phyloP scores from a whole-genome alignment of 2,888 invertebrate species.

The Plebejus melissa region DNA sequence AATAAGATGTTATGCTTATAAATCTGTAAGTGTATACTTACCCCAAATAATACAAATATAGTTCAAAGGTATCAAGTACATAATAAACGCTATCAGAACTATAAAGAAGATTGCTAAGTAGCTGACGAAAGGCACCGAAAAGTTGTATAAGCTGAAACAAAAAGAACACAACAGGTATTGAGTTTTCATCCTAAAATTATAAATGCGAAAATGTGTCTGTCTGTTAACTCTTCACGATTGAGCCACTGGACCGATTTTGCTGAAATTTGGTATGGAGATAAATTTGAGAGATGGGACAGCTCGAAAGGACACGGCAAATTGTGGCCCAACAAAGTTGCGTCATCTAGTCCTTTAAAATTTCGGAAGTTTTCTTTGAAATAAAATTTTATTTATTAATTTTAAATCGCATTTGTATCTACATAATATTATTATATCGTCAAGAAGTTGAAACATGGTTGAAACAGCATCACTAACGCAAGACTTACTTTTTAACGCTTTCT shows the following conservation, averaged over 20 bases:
- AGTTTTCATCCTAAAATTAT: neutral
- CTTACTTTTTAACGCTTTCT: constrained; percentile 95
- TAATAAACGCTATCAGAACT: constrained; percentile 83
- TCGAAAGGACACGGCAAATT: no score
- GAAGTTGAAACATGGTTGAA: no score
- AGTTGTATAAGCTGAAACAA: constrained; percentile 92
- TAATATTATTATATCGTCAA: neutral
- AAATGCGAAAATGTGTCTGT: neutral
- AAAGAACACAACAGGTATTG: constrained; percentile 31
- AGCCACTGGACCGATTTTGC: no score
- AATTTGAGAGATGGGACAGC: no score
- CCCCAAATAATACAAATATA: constrained; percentile 95
- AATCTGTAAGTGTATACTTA: constrained; percentile 42
- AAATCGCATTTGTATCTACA: neutral
- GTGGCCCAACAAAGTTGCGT: no score
- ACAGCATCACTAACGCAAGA: constrained; percentile 32
- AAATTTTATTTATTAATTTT: neutral
- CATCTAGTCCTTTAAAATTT: no score
- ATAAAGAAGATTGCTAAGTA: constrained; percentile 90
- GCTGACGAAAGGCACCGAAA: constrained; percentile 95
- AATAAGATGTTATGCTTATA: no score
- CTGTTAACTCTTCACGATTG: constrained; percentile 21
- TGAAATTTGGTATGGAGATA: no score
- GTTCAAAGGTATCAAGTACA: constrained; percentile 92
- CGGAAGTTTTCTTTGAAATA: neutral